A percentile compares a stretch with the other conserved stretches of the same genome.
These are phyloP conservation scores for Leiothrix lutea DNA, from an alignment of 2,113 vertebrate species.

Conservation along the genomic window DNA sequence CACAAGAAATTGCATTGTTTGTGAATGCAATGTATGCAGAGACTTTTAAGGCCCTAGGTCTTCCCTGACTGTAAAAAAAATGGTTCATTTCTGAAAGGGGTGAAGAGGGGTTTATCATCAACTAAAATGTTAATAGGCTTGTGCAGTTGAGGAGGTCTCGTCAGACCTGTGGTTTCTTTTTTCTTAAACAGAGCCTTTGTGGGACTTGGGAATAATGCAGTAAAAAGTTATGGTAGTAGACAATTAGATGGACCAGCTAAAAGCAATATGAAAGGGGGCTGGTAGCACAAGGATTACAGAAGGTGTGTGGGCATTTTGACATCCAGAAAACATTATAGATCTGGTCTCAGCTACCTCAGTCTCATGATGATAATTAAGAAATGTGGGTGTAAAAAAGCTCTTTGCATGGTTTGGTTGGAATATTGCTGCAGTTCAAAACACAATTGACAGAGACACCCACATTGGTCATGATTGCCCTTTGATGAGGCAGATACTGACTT, in stretches of 20 bases:
- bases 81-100: background rate
- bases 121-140: background rate
- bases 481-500: slow-evolving; percentile 78
- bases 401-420: slow-evolving; percentile 72
- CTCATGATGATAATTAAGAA: slow-evolving; percentile 84
- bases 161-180: slow-evolving; percentile 32
- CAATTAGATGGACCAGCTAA: slow-evolving; percentile 71
- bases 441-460: slow-evolving; percentile 80
- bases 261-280: slow-evolving; percentile 65
- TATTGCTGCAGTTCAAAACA: slow-evolving; percentile 77
- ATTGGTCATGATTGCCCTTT: slow-evolving; percentile 78
- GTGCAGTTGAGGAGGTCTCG: background rate
- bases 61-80: background rate
- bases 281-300: slow-evolving; percentile 74
- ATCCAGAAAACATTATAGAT: slow-evolving; percentile 80
- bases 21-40: background rate
- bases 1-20: background rate
- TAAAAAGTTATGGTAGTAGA: slow-evolving; percentile 43
- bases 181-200: slow-evolving; percentile 39
- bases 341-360: slow-evolving; percentile 80
- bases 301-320: slow-evolving; percentile 81
- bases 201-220: slow-evolving; percentile 56
- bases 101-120: background rate
- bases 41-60: background rate
- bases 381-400: slow-evolving; percentile 79